These are phyloP conservation scores for Saxicola maurus DNA, from an alignment of 2,797 vertebrate genomes.

Conservation along the genomic window DNA sequence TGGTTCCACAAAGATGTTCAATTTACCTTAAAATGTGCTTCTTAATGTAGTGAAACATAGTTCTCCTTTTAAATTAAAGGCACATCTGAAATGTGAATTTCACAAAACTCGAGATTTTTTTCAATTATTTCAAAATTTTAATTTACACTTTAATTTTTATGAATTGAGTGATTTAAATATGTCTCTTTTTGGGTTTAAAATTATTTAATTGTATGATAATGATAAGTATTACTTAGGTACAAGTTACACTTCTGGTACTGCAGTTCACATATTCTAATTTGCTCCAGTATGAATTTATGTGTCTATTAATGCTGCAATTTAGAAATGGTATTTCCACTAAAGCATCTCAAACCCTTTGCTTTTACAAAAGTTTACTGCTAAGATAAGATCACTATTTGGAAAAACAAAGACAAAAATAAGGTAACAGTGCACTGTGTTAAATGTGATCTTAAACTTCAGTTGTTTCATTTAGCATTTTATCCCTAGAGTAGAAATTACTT, in stretches of 20 bases:
- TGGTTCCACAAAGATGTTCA: background rate
- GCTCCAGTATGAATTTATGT: background rate
- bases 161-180: background rate
- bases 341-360: background rate
- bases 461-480: background rate
- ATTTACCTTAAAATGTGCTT: background rate
- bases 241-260: background rate
- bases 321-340: background rate
- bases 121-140: background rate
- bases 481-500: background rate
- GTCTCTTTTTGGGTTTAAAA: background rate
- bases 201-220: background rate
- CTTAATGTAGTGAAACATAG: rapidly evolving
- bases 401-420: background rate
- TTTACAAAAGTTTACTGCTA: background rate
- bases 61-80: background rate
- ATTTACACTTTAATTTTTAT: background rate
- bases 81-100: background rate
- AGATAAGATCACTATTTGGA: background rate
- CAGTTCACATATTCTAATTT: background rate
- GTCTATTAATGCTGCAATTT: background rate
- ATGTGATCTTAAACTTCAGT: background rate
- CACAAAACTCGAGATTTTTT: background rate
- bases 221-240: background rate
- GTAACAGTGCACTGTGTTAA: background rate